Percentiles rank a stretch among this genome's conserved stretches.
These are phyloP conservation scores for Uria lomvia DNA, from an alignment of 2,113 vertebrate genomes.

Conservation along the genomic window DNA sequence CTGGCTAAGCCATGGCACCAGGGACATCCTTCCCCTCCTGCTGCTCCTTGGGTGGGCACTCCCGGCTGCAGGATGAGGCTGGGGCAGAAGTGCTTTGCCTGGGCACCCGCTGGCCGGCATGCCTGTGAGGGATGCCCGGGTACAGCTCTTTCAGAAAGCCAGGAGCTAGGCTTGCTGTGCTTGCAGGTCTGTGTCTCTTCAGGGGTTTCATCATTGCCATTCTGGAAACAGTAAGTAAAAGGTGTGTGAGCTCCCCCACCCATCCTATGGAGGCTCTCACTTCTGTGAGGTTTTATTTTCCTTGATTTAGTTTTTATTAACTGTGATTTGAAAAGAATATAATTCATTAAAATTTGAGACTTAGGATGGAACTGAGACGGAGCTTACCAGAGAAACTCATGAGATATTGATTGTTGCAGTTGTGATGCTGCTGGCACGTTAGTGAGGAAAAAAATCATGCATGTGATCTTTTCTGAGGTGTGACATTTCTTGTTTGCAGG, in stretches of 20 bases:
- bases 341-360: background rate
- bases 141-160: background rate
- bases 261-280: accelerated
- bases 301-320: background rate
- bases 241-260: accelerated
- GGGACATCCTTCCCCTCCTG: background rate
- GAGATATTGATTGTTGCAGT: background rate
- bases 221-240: background rate
- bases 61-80: background rate
- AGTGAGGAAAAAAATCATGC: background rate
- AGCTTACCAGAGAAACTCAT: background rate
- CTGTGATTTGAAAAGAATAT: accelerated
- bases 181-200: background rate
- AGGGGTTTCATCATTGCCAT: background rate
- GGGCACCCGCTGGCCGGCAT: accelerated
- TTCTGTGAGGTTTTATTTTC: background rate
- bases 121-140: accelerated
- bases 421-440: background rate
- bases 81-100: background rate
- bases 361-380: background rate
- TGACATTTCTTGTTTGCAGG: background rate
- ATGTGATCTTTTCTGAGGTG: background rate
- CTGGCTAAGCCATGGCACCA: background rate
- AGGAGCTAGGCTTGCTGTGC: background rate
- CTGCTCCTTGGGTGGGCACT: background rate